Conservation (phyloP, 2,888 invertebrate species). For the Pyrochroa serraticornis region DNA sequence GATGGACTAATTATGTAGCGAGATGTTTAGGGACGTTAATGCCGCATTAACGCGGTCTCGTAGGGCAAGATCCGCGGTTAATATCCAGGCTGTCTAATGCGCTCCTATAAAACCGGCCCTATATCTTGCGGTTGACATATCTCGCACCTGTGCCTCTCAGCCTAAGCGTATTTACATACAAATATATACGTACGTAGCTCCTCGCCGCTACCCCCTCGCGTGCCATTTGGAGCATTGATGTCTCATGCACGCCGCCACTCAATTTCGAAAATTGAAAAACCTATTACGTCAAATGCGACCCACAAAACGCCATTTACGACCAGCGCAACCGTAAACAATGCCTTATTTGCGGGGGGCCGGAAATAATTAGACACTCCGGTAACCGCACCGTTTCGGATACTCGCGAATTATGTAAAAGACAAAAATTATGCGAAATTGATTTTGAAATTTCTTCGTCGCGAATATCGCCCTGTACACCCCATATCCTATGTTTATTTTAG, state of each 20-base stretch:
- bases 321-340: background rate
- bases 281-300: slow-evolving; percentile 43
- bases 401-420: background rate
- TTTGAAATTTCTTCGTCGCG: slow-evolving; percentile 49
- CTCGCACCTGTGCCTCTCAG: slow-evolving; percentile 56
- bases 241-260: slow-evolving; percentile 43
- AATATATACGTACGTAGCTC: slow-evolving; percentile 50
- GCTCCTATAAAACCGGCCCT: slow-evolving; percentile 53
- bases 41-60: slow-evolving; percentile 1
- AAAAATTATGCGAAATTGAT: slow-evolving; percentile 47
- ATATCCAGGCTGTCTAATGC: slow-evolving; percentile 52
- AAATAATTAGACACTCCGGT: background rate
- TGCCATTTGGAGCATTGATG: slow-evolving; percentile 50
- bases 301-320: no score
- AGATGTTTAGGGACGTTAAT: slow-evolving; percentile 9
- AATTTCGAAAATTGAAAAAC: slow-evolving; percentile 55
- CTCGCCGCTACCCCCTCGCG: slow-evolving; percentile 35
- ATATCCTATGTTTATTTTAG: slow-evolving; percentile 54
- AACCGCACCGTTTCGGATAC: no score
- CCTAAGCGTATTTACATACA: slow-evolving; percentile 57
- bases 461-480: slow-evolving; percentile 47
- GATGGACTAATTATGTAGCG: no score
- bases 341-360: background rate
- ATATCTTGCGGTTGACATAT: slow-evolving; percentile 58
- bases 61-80: slow-evolving; percentile 32